Base-by-base conservation (phyloP, 1,140 invertebrate genomes). In the Pseudoatta argentina region DNA sequence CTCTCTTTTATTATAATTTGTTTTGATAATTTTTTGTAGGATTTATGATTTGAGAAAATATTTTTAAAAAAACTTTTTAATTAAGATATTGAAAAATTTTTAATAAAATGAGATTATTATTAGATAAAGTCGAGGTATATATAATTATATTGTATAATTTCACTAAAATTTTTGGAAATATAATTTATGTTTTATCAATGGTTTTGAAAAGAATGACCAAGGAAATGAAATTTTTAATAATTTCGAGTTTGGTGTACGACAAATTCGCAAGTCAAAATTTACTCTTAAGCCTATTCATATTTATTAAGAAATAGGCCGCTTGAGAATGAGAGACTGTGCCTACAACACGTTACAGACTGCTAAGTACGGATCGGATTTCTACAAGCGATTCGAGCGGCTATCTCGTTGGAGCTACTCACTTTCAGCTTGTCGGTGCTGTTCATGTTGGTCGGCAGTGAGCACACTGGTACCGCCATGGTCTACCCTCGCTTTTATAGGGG, bases 361-460 rank as follows among this genome's bases (percentile, higher is more conserved):
- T 55, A 57, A 82, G 21, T 75, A n/a, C 24, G 34, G 61, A 63
- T 87, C 72, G 66, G 55, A 48, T 18, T 53, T 48, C 63, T 76
- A 90, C 72, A 73, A 71, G 81, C 59, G 78, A 61, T 89, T 82
- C 76, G 64, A 89, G 86, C 67, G 86, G 81, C 76, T 57, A 66
- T 71, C 88, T 85, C 78, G 76, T 61, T 27, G 59, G 78, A 66
- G 76, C 89, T 94, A 94, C 94, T 95, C 94, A 95, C 94, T 95
- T 95, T 95, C 91, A 94, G 92, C 91, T 94, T 95, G 87, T 91
- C 92, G 93, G 94, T 93, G 94, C 94, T 93, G 93, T 94, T 91
- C 94, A 95, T 95, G 94, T 93, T 95, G 93, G 92, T 92, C 87
- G 93, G 89, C 92, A 94, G 93, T 94, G 92, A 94, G 93, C 93